A percentile compares a stretch with the other conserved stretches of the same genome.
Evolutionary conservation across 1,140 invertebrate species (phyloP).

Genomic region (Galleria mellonella): DNA sequence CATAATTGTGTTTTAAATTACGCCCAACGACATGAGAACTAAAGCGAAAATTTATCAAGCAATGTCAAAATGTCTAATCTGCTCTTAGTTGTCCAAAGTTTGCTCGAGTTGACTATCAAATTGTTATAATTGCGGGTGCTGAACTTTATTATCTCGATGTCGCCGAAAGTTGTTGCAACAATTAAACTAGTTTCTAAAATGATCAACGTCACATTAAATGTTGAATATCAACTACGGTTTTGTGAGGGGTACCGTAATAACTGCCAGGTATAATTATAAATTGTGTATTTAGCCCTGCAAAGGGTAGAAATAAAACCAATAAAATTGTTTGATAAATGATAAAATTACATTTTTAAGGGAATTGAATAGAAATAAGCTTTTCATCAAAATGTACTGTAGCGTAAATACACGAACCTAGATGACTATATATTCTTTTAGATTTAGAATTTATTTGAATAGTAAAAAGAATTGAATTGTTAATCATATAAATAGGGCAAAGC

Average conservation of each 20-base stretch:
- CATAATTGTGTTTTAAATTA: slow-evolving; percentile 13
- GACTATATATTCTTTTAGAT: no score
- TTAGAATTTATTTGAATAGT: no score
- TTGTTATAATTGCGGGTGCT: slow-evolving; percentile 48
- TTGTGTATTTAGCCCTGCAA: not conserved
- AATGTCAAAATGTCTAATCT: slow-evolving; percentile 36
- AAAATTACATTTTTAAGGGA: no score
- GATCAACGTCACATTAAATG: slow-evolving; percentile 19
- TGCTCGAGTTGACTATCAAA: slow-evolving; percentile 45
- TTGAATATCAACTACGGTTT: slow-evolving; percentile 1
- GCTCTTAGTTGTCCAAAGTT: slow-evolving; percentile 41
- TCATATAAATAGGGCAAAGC: no score
- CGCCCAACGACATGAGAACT: slow-evolving; percentile 13
- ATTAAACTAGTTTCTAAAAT: slow-evolving; percentile 37
- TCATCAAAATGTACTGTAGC: no score
- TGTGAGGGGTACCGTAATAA: not conserved
- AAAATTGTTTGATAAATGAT: no score
- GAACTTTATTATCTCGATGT: slow-evolving; percentile 52
- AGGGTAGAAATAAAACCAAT: not conserved
- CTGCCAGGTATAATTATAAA: slow-evolving; percentile 1
- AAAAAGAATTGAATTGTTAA: no score
- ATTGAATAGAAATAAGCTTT: no score
- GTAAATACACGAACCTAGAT: no score
- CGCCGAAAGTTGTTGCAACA: slow-evolving; percentile 37
- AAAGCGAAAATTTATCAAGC: slow-evolving; percentile 30